These are phyloP conservation scores for Brachyptera putata DNA, from an alignment of 2,888 invertebrate genomes.

Conservation along the genomic window DNA sequence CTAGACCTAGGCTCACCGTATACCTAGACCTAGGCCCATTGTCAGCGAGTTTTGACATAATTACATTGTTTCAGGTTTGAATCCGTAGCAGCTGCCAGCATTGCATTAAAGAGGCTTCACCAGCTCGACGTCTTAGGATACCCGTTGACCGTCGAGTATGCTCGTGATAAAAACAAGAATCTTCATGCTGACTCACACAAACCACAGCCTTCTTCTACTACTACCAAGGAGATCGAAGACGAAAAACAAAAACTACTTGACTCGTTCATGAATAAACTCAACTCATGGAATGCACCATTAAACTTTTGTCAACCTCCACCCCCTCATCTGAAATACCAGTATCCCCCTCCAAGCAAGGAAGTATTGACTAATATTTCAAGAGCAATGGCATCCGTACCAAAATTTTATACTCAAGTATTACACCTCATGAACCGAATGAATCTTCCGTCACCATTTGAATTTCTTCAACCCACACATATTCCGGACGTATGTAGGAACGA, in stretches of 20 bases:
- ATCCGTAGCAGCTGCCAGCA: conserved; percentile 58
- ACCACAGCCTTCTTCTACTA: neutral
- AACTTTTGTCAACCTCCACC: conserved; percentile 73
- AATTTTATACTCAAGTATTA: conserved; percentile 74
- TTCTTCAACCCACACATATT: conserved; percentile 38
- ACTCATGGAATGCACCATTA: conserved; percentile 55
- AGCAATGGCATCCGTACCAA: conserved; percentile 67
- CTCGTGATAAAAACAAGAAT: conserved; percentile 50
- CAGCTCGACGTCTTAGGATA: conserved; percentile 67
- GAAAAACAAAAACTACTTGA: conserved; percentile 39
- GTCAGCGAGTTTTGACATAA: no score
- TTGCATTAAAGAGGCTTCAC: conserved; percentile 64
- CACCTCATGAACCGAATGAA: conserved; percentile 97
- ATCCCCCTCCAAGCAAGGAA: conserved; percentile 69
- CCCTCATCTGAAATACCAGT: conserved; percentile 69
- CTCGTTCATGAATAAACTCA: conserved; percentile 53
- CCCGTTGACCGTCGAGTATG: conserved; percentile 68
- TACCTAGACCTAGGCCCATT: no score
- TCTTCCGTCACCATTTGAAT: conserved; percentile 74
- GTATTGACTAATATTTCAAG: conserved; percentile 74
- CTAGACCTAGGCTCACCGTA: no score
- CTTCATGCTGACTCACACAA: neutral
- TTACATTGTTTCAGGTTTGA: conserved; percentile 48
- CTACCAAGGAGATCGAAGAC: conserved; percentile 30
- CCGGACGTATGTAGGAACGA: conserved; percentile 38